Base-by-base conservation (phyloP, 2,113 vertebrate species). In the Spermophilus dauricus region DNA sequence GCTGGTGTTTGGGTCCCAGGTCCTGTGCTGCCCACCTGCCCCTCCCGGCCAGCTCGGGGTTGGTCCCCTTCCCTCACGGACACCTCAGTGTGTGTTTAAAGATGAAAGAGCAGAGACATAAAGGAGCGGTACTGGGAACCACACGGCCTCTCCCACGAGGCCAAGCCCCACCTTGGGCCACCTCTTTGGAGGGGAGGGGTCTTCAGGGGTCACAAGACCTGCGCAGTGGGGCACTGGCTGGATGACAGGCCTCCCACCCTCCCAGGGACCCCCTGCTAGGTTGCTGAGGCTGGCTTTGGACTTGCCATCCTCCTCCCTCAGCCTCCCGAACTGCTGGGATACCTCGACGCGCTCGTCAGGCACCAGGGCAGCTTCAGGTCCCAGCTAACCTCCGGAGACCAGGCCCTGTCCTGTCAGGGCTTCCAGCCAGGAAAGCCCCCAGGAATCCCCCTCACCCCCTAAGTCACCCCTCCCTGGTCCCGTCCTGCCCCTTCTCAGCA, bases 91-190 rank as follows among this genome's bases (percentile, higher is more conserved):
- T n/a, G 6, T 69, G 32, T 70, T 70, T n/a, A 7, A 70, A 69
- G 76, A 97, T 94, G 77, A 97, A 95, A 97, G 85, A 65, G 30
- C 4, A 42, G 16, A 91, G 92, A 77, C 80, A 37, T 37, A 78
- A 93, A 97, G 86, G 63, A 48, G 28, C 20, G 92, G 90, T 85
- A 97, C 97, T 39, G 26, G 72, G 91, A 97, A 77, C 96, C 73
- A 48, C 30, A 80, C 69, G 76, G 34, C 48, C n/a, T 75, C 70
- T 96, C 70, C 58, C 51, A 18, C n/a, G 93, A 97, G 94, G 70
- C 85, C 80, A 73, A 75, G 48, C 37, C 73, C 93, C 56, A 89
- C 80, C 86, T 70, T 45, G 91, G 48, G 73, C n/a, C 30, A 78
- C 85, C 61, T 91, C 86, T 72, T 94, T 63, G 69, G 24, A 26